Evolutionary conservation across 2,797 vertebrate genomes (phyloP).

Genomic region (Pipistrellus kuhlii): DNA sequence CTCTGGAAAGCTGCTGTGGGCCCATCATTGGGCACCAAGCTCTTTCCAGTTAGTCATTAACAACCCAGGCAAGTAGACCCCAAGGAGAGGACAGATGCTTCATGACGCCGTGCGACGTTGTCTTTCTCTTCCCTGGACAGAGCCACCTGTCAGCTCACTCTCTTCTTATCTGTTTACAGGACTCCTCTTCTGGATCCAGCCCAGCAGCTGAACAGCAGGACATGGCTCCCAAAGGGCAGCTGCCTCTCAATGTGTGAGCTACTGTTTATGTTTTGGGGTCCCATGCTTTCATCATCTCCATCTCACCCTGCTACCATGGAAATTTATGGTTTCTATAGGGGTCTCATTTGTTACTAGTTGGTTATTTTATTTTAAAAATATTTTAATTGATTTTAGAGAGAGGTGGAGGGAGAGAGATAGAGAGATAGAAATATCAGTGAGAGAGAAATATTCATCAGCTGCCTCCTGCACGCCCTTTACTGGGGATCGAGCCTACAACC

Average conservation of each 20-base stretch:
- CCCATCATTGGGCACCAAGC: conserved; percentile 33
- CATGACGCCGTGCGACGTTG: neutral
- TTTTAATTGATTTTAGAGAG: no score
- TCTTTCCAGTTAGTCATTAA: conserved; percentile 62
- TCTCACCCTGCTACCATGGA: neutral
- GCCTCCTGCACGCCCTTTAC: no score
- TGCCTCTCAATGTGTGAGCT: conserved; percentile 98
- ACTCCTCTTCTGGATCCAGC: conserved; percentile 90
- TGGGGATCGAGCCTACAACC: no score
- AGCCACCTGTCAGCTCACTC: conserved; percentile 11
- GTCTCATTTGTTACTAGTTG: neutral
- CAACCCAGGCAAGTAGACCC: conserved; percentile 47
- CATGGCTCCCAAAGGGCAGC: conserved; percentile 93
- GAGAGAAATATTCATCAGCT: no score
- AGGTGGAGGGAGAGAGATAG: no score
- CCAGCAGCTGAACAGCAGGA: conserved; percentile 93
- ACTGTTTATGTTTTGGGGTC: conserved; percentile 41
- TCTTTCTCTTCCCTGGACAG: neutral
- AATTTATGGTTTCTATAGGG: neutral
- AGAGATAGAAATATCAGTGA: no score
- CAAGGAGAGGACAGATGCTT: neutral
- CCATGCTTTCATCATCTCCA: accelerated
- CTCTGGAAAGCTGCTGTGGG: conserved; percentile 54
- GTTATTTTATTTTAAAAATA: neutral
- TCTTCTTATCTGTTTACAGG: conserved; percentile 89